Percentiles rank a stretch among this genome's conserved stretches.
Conservation (phyloP, 92 coral and sea anemone genomes). For the Pocillopora meandrina region DNA sequence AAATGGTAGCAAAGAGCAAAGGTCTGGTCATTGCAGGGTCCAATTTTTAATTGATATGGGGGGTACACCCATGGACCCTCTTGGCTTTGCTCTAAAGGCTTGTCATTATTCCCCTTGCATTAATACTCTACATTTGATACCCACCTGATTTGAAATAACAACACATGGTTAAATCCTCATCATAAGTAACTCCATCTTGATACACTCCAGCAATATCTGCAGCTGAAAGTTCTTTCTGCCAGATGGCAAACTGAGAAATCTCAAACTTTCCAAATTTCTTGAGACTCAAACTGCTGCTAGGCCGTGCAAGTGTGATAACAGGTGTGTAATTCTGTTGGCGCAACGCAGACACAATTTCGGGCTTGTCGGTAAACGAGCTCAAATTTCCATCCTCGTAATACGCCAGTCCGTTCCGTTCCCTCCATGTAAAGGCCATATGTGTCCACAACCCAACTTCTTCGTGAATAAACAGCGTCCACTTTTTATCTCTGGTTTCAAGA, state of each 20-base stretch:
- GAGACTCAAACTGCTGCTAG: constrained; percentile 59
- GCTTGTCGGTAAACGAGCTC: constrained; percentile 56
- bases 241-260: constrained; percentile 91
- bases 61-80: no score
- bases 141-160: constrained; percentile 76
- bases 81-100: no score
- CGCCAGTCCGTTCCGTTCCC: constrained; percentile 51
- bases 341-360: constrained; percentile 27
- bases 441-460: constrained; percentile 74
- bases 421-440: constrained; percentile 92
- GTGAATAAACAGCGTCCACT: constrained; percentile 76
- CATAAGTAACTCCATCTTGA: constrained; percentile 48
- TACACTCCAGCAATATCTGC: constrained; percentile 69
- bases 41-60: no score
- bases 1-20: no score
- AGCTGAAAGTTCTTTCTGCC: constrained; percentile 73
- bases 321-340: constrained; percentile 70
- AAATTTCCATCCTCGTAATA: constrained; percentile 83
- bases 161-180: constrained; percentile 58
- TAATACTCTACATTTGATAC: no score
- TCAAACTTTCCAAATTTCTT: constrained; percentile 79
- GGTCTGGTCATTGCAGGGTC: no score
- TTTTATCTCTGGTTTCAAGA: constrained; percentile 66
- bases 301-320: constrained; percentile 85
- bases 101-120: no score